Base-by-base conservation (phyloP, 2,113 vertebrate genomes). In the Pteruthius melanotis region DNA sequence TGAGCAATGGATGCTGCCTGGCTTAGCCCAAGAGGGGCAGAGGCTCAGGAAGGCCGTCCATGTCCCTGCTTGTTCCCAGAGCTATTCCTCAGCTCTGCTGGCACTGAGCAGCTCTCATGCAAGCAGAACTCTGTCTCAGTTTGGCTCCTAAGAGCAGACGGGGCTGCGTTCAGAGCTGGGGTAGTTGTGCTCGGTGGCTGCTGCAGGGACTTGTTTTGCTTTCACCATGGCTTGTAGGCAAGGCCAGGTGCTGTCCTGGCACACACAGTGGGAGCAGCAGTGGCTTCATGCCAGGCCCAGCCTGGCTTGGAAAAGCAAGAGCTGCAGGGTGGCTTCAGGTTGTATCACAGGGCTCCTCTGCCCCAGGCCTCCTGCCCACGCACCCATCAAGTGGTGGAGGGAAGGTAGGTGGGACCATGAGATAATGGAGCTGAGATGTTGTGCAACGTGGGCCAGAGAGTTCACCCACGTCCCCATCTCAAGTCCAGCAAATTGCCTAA, bases 201-300 rank as follows among this genome's bases (percentile, higher is more conserved):
- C 79, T 75, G 70, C 45, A 79, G 83, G 37, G 83, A 77, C 80
- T 70, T 57, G 83, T 80, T 92, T 70, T 56, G 26, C 30, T 88
- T 64, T 79, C 57, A 15, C 53, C 1, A 1, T 18, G 65, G 13
- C 33, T 59, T 22, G 28, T 26, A 26, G 70, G 63, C 59, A 26
- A 28, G 74, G 65, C 56, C 1, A 1, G 66, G 20, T 44, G 71
- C 49, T 83, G 94, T 65, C 61, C 24, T 0, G 1, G n/a, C 91
- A 90, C 0, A 7, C 68, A 49, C 37, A 13, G 2, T 1, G 1
- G 15, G 44, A 92, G 53, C 65, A 83, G 53, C 0, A 0, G 63
- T 69, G 80, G 80, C 68, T 49, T 47, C 3, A 1, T 27, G 35
- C 90, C 12, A 17, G 49, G 54, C 50, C 54, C 92, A 72, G 75